Evolutionary conservation across 2,888 invertebrate species (phyloP).

Genomic region (Nysson spinosus): DNA sequence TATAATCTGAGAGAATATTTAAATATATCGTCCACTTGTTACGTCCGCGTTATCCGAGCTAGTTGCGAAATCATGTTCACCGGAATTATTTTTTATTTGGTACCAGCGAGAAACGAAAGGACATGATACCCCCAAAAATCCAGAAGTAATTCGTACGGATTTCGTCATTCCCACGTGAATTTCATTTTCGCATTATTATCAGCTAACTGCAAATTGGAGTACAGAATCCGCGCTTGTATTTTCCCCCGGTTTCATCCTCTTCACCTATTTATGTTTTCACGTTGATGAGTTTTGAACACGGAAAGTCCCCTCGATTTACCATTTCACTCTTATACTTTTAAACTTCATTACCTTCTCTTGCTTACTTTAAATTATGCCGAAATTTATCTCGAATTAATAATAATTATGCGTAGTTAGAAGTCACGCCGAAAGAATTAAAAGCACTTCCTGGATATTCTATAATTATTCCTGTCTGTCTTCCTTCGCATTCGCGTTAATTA

Average conservation of each 20-base stretch:
- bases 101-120: conserved; percentile 4
- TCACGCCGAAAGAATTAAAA: no score
- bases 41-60: no score
- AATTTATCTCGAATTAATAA: conserved; percentile 34
- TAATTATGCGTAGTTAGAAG: conserved; percentile 8
- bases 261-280: conserved; percentile 10
- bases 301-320: conserved; percentile 8
- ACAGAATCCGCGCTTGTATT: conserved; percentile 9
- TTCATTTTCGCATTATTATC: conserved; percentile 27
- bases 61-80: conserved; percentile 5
- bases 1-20: no score
- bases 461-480: no score
- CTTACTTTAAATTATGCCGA: no score
- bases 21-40: no score
- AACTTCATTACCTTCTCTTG: not conserved
- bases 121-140: conserved; percentile 5
- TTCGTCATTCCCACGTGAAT: conserved; percentile 11
- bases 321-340: not conserved
- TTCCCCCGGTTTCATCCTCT: not conserved
- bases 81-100: conserved; percentile 1
- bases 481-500: no score
- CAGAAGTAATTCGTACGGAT: conserved; percentile 12
- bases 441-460: no score
- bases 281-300: conserved; percentile 13
- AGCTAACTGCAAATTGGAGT: conserved; percentile 33